Conservation (phyloP, 2,888 invertebrate genomes). For the Rotaria socialis region DNA sequence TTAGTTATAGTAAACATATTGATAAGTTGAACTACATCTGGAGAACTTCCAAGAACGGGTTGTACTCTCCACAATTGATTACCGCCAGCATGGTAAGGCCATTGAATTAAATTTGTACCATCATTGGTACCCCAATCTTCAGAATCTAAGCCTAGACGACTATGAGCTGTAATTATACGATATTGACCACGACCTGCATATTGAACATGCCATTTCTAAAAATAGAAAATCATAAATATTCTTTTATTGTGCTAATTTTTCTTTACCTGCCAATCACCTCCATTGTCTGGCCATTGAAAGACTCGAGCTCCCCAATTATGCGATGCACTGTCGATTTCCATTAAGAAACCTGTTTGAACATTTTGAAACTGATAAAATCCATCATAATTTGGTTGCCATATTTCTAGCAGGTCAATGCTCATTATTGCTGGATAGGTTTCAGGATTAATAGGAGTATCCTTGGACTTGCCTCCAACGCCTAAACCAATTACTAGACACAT, state of each 20-base stretch:
- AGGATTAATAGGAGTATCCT: not conserved
- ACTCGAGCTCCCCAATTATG: not conserved
- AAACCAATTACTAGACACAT: not conserved
- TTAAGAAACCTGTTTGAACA: not conserved
- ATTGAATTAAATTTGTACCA: slow-evolving; percentile 17
- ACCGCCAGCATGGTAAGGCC: not conserved
- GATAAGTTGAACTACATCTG: not conserved
- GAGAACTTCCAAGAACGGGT: not conserved
- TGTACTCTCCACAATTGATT: slow-evolving; percentile 24
- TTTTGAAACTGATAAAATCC: slow-evolving; percentile 4
- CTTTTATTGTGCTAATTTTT: not conserved
- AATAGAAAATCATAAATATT: not conserved
- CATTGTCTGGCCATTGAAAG: not conserved
- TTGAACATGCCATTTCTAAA: slow-evolving; percentile 27
- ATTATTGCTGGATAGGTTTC: not conserved
- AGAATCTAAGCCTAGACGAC: slow-evolving; percentile 16
- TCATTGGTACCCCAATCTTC: not conserved
- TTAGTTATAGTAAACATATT: not conserved
- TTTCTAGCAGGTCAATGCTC: not conserved
- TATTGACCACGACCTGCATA: slow-evolving; percentile 19
- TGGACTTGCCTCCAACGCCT: not conserved
- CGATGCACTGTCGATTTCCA: not conserved
- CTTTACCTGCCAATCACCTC: not conserved
- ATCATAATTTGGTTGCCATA: not conserved
- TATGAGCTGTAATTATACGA: not conserved